These are phyloP conservation scores for Crypturellus undulatus DNA, from an alignment of 2,113 vertebrate genomes.

Conservation along the genomic window DNA sequence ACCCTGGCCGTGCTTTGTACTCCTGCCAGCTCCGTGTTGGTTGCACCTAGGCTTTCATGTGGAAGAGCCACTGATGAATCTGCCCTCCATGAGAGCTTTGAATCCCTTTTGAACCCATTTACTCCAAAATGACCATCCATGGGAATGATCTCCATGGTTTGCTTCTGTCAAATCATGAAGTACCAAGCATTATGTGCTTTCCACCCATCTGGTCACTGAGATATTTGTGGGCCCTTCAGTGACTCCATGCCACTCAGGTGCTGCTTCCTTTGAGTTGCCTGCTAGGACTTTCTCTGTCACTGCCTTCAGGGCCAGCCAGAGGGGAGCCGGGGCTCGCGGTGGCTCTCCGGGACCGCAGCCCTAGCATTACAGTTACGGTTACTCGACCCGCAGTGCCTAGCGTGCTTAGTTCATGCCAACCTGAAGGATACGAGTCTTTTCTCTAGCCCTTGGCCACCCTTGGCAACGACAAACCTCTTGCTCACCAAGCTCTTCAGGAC, in stretches of 20 bases:
- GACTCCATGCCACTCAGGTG: neutral
- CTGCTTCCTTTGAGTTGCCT: neutral
- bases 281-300: accelerated
- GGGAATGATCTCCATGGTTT: neutral
- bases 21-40: neutral
- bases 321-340: neutral
- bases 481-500: neutral
- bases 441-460: neutral
- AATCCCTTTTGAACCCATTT: neutral
- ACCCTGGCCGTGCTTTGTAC: neutral
- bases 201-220: neutral
- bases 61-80: neutral
- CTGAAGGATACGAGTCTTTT: neutral
- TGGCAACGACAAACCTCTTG: neutral
- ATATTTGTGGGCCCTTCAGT: neutral
- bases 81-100: neutral
- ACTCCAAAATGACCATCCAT: neutral
- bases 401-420: neutral
- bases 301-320: neutral
- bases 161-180: neutral
- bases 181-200: neutral
- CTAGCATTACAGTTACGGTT: neutral
- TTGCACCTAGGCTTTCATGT: neutral
- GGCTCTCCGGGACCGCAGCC: neutral
- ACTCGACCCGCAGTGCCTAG: neutral